phyloP scores from a whole-genome alignment of 2,113 vertebrate species.

The Brachionichthys hirsutus region DNA sequence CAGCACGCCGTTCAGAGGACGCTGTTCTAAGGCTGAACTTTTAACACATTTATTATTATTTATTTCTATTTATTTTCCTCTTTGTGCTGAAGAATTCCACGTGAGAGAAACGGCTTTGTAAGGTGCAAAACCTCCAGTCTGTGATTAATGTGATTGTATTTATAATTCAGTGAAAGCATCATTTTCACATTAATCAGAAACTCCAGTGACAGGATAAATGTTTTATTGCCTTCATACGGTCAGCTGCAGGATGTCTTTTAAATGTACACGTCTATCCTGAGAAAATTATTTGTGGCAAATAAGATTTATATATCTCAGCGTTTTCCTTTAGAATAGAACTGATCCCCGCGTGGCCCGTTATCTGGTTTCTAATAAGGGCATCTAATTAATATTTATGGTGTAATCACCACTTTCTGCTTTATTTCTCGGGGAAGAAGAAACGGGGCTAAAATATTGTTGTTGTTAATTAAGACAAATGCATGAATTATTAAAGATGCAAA shows the following conservation, averaged over 20 bases:
- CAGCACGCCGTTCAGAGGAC: background rate
- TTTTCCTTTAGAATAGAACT: conserved; percentile 51
- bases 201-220: conserved; percentile 56
- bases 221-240: conserved; percentile 51
- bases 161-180: conserved; percentile 71
- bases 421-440: conserved; percentile 87
- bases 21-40: background rate
- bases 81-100: conserved; percentile 10
- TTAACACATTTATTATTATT: too few relatives aligned
- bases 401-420: conserved; percentile 90
- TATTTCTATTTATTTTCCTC: background rate
- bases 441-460: conserved; percentile 91
- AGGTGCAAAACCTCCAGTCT: conserved; percentile 39
- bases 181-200: conserved; percentile 70
- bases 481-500: conserved; percentile 99
- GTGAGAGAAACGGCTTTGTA: conserved; percentile 33
- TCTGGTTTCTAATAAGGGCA: conserved; percentile 90
- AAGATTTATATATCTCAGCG: conserved; percentile 53
- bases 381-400: conserved; percentile 97
- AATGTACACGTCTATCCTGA: conserved; percentile 35
- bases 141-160: conserved; percentile 70
- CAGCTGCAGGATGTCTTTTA: conserved; percentile 20
- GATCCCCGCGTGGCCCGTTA: conserved; percentile 78
- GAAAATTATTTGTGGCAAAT: conserved; percentile 37
- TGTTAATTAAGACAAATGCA: conserved; percentile 99